phyloP scores from a whole-genome alignment of 2,888 invertebrate genomes.

The Smittia aterrima region DNA sequence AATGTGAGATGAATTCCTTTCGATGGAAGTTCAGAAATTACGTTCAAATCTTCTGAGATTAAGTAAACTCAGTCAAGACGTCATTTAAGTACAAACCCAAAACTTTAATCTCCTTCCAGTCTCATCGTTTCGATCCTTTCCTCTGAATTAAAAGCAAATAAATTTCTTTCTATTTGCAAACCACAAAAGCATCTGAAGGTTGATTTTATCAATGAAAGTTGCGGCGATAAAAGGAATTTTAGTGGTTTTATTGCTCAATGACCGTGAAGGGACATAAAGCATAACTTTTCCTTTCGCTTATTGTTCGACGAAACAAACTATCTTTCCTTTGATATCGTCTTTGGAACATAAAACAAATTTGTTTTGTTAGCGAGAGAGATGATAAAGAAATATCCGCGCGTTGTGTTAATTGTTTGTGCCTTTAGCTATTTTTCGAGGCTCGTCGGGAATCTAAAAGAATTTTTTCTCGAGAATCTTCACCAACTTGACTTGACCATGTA shows the following conservation, averaged over 20 bases:
- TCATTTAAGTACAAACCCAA: too few relatives aligned
- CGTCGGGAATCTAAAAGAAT: conserved; percentile 17
- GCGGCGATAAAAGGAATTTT: conserved; percentile 4
- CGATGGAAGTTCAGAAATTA: too few relatives aligned
- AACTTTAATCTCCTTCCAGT: too few relatives aligned
- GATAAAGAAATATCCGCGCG: conserved; percentile 27
- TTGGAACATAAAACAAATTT: conserved; percentile 33
- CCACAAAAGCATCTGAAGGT: not conserved
- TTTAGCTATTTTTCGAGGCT: not conserved
- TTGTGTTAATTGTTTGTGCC: conserved; percentile 29
- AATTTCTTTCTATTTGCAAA: not conserved
- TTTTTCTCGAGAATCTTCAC: conserved; percentile 8
- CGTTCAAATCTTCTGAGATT: too few relatives aligned
- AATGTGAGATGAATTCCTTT: too few relatives aligned
- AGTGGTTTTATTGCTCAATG: conserved; percentile 13
- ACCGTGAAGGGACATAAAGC: not conserved
- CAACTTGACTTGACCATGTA: not conserved
- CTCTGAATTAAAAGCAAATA: not conserved
- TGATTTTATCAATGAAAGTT: conserved; percentile 18
- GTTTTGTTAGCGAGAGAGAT: not conserved
- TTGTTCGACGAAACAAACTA: conserved; percentile 22
- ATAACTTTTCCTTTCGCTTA: conserved; percentile 10
- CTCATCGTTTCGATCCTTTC: not conserved
- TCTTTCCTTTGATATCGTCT: conserved; percentile 29
- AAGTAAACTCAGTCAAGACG: too few relatives aligned